Conservation (phyloP, 2,113 vertebrate species). For the Archilochus colubris region DNA sequence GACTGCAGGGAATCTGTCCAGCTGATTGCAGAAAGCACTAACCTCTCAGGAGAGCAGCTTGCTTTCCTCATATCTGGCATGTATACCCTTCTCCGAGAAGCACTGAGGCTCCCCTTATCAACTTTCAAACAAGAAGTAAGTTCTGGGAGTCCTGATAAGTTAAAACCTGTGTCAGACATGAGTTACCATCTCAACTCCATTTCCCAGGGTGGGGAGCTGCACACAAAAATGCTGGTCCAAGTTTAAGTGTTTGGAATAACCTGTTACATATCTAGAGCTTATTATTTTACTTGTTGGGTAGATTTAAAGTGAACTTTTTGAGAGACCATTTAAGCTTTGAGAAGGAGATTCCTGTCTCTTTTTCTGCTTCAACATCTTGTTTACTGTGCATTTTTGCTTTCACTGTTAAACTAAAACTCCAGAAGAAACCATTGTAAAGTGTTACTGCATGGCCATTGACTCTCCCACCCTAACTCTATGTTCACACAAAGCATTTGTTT, state of each 20-base stretch:
- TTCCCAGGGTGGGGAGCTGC: neutral
- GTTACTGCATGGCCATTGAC: neutral
- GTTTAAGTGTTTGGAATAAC: neutral
- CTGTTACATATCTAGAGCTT: neutral
- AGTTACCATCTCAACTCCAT: neutral
- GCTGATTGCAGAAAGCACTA: conserved; percentile 71
- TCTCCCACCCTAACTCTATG: neutral
- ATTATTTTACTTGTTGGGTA: neutral
- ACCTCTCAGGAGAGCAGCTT: conserved; percentile 80
- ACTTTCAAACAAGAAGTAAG: conserved; percentile 84
- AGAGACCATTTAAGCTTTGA: neutral
- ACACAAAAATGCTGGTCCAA: neutral
- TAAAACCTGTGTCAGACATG: accelerated
- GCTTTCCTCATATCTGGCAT: conserved; percentile 82
- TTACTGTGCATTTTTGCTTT: neutral
- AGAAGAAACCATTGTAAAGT: neutral
- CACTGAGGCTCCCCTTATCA: conserved; percentile 78
- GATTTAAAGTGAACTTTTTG: neutral
- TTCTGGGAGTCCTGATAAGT: neutral
- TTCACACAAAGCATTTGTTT: neutral
- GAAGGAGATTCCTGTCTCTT: neutral
- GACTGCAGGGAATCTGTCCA: conserved; percentile 81
- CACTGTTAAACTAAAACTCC: neutral
- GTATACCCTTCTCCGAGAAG: conserved; percentile 81
- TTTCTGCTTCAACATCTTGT: neutral